Conservation (phyloP, 2,113 vertebrate genomes). For the Oxyruncus cristatus region DNA sequence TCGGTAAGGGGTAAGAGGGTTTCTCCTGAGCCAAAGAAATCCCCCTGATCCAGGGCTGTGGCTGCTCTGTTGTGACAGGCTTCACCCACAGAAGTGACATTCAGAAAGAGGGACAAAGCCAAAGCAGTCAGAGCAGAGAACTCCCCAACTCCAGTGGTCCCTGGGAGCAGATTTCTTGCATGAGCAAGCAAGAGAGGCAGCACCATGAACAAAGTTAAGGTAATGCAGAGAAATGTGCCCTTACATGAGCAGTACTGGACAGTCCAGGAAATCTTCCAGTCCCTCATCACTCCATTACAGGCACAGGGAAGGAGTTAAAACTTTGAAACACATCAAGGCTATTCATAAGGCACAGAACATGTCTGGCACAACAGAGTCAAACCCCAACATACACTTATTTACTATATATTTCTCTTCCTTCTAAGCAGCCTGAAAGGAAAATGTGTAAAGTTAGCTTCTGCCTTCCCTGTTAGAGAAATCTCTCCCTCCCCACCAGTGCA, state of each 20-base stretch:
- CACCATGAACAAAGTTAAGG: background rate
- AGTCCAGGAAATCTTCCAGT: background rate
- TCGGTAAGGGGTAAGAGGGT: background rate
- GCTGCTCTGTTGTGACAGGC: background rate
- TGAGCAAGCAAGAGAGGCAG: background rate
- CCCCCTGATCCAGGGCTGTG: background rate
- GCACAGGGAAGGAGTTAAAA: background rate
- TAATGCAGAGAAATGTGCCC: background rate
- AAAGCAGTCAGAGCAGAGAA: background rate
- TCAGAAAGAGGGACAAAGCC: background rate
- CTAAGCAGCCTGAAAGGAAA: background rate
- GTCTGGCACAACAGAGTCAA: background rate
- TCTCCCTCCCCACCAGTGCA: background rate
- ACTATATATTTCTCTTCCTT: background rate
- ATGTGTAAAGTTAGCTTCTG: constrained; percentile 7
- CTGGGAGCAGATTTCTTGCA: background rate
- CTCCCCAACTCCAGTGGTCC: background rate
- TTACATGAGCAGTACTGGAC: background rate
- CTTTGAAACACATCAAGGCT: background rate
- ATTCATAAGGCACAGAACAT: background rate
- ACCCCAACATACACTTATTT: background rate
- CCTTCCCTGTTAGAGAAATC: background rate
- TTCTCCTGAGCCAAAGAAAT: background rate
- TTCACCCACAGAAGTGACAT: background rate
- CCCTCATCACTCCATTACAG: background rate